Base-by-base conservation (phyloP, 2,888 invertebrate species). In the Leucoma salicis region DNA sequence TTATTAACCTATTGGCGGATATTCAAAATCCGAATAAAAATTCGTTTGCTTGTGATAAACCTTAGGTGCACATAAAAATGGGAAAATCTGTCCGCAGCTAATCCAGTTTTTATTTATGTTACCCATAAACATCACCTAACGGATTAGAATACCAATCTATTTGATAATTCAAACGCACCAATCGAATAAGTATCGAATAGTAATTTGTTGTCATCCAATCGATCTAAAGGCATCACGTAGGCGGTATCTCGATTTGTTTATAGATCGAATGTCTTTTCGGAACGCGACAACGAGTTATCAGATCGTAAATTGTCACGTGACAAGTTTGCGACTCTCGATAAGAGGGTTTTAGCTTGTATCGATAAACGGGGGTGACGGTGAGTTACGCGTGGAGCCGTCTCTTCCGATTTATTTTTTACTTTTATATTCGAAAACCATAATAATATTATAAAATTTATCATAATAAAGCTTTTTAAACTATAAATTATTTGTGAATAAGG, bases 241-340 rank as follows among this genome's bases (percentile, higher is more conserved):
- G 49, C 47, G 51, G 42, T 29, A 14, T 21, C n/a, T 40, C 36
- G 47, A 49, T 57, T 46, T 44, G 51, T 60, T 59, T 60, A 57
- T 57, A 40, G 40, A 43, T 40, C 36, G 25, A 44, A 40, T 32
- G 53, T 42, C 32, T 45, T 58, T 58, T 59, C 36, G 38, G 53
- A 47, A 34, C 47, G 42, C 37, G 39, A 46, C 42, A 32, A 31
- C 12, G 14, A 16, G 35, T 50, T 56, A 59, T 58, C 60, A 43
- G 57, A 53, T 58, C 29, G 45, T 21, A 29, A n/a, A 45, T 34
- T 51, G 60, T 53, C 45, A 35, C 39, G 13, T 6, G 40, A 59
- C 51, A 39, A 38, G 44, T 53, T 58, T 49, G 53, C 46, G 37
- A 31, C 28, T 48, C 21, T n/a, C 46, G 57, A 59, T 56, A 56